These are phyloP conservation scores for Heliconius sara DNA, from an alignment of 2,888 invertebrate species.

Conservation along the genomic window DNA sequence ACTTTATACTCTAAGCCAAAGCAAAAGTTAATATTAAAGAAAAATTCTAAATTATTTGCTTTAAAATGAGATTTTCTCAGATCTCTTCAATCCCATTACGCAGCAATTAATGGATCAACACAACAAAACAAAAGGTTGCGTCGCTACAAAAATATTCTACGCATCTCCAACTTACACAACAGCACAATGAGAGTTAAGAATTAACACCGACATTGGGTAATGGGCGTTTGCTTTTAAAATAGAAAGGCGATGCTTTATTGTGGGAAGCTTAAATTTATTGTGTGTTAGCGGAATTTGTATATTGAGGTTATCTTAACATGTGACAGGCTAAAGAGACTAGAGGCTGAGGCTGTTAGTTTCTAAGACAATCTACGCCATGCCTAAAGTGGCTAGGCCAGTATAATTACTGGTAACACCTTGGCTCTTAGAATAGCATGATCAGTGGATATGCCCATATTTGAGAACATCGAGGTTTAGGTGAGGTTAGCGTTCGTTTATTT, in stretches of 20 bases:
- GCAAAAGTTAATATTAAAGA: background rate
- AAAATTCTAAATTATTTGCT: background rate
- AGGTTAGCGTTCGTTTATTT: background rate
- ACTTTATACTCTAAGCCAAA: no score
- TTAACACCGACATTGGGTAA: conserved; percentile 48
- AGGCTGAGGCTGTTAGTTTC: conserved; percentile 33
- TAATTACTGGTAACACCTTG: conserved; percentile 29
- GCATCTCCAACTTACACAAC: conserved; percentile 45
- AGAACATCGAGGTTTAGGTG: background rate
- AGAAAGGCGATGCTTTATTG: conserved; percentile 49
- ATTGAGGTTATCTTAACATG: conserved; percentile 49
- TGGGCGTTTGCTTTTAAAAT: conserved; percentile 49
- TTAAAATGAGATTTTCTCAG: background rate
- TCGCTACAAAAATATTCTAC: conserved; percentile 45
- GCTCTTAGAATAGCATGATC: conserved; percentile 12
- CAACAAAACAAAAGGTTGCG: conserved; percentile 11
- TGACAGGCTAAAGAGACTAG: conserved; percentile 44
- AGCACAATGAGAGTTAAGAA: conserved; percentile 44
- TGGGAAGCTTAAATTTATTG: conserved; percentile 50
- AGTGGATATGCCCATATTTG: conserved; percentile 19
- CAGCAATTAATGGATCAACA: background rate
- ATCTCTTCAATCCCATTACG: background rate
- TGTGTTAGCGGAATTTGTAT: conserved; percentile 49
- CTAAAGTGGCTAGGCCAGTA: conserved; percentile 28
- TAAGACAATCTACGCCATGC: conserved; percentile 23